phyloP scores from a whole-genome alignment of 2,113 vertebrate genomes.

The Apodemus sylvaticus region DNA sequence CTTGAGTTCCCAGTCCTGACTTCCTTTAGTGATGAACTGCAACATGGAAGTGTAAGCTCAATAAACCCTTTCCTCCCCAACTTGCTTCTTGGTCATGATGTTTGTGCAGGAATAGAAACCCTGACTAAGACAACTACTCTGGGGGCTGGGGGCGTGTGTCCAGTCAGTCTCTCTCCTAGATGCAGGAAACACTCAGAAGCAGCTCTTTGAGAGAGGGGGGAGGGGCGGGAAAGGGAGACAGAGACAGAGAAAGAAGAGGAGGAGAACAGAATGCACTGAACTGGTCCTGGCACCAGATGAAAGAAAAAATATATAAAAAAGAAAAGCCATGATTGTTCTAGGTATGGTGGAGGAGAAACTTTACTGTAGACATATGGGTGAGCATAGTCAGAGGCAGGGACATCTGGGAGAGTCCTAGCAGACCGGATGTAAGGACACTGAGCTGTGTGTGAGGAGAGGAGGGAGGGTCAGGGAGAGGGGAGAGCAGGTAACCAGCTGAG shows the following conservation, averaged over 20 bases:
- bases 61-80: no score
- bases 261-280: not conserved
- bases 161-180: not conserved
- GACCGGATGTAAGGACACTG: not conserved
- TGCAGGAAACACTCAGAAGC: not conserved
- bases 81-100: no score
- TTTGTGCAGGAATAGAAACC: no score
- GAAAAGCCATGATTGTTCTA: not conserved
- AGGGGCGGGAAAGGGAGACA: not conserved
- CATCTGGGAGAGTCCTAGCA: not conserved
- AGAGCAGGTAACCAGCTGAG: not conserved
- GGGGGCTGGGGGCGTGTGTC: not conserved
- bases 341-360: not conserved
- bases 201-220: not conserved
- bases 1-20: no score
- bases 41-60: no score
- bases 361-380: not conserved
- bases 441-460: not conserved
- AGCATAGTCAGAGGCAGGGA: not conserved
- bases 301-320: not conserved
- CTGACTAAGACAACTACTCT: no score
- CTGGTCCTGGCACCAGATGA: not conserved
- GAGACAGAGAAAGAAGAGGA: no score
- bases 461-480: not conserved
- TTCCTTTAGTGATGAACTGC: no score